Base-by-base conservation (phyloP, 2,113 vertebrate genomes). In the Acanthochromis polyacanthus region DNA sequence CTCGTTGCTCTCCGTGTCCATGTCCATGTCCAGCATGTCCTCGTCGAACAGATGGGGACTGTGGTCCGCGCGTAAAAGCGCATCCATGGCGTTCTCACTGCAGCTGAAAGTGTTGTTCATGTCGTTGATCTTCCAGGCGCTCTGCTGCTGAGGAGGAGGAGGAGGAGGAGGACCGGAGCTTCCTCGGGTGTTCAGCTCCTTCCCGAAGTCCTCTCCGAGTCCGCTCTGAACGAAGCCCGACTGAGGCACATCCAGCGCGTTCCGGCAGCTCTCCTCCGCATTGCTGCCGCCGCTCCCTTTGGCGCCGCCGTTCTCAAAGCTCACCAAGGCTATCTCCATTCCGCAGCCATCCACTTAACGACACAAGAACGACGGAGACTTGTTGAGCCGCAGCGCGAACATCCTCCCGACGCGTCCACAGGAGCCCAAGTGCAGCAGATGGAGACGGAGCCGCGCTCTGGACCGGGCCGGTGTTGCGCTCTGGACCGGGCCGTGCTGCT, bases 311-410 rank as follows among this genome's bases (percentile, higher is more conserved):
- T 97, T 96, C 92, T 97, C 96, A 94, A 96, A 95, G 74, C 95
- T 96, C 91, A 96, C 95, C 96, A 96, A 93, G 83, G 96, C 94
- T 82, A 97, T 94, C 95, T 98, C 97, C 97, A 98, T 98, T 78
- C 91, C 91, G 86, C 78, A 86, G 89, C 92, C 95, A 95, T 95
- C 80, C 73, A 43, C 89, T 87, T 67, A 87, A 43, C 71, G 81
- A 15, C 60, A 28, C 63, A 61, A 22, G 36, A 70, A 45, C 0
- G 30, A n/a, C 1, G 16, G 36, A 56, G 85, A 81, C 86, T 88
- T 95, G 95, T 91, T 91, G 79, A 87, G 50, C 58, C 1, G 83
- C 16, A 58, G 20, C 57, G 46, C 46, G 0, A 57, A 36, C 90
- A 84, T 80, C 81, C 71, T 80, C 79, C 56, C 30, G 45, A 5